A percentile compares a stretch with the other conserved stretches of the same genome.
Evolutionary conservation across 2,888 invertebrate genomes (phyloP).

Genomic region (Athalia circularis): DNA sequence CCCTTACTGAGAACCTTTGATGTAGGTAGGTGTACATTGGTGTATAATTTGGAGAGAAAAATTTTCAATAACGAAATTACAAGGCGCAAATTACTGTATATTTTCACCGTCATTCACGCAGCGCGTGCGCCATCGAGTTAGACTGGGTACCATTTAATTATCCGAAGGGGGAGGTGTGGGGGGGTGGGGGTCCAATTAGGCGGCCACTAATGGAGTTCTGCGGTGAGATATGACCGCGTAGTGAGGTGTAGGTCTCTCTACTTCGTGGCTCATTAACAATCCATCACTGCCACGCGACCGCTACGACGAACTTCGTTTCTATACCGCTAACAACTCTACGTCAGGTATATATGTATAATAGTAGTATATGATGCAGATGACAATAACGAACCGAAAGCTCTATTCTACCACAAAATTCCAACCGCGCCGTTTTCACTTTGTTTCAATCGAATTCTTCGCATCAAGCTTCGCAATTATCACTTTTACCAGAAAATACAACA

Average conservation of each 20-base stretch:
- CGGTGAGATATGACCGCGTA: conserved; percentile 56
- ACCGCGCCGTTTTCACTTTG: no score
- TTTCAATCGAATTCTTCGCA: no score
- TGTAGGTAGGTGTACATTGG: no score
- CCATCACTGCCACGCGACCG: conserved; percentile 57
- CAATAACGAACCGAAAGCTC: not conserved
- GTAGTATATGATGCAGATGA: not conserved
- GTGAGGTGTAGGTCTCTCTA: conserved; percentile 52
- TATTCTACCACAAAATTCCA: not conserved
- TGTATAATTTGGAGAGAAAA: no score
- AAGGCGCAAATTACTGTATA: not conserved
- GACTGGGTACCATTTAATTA: conserved; percentile 58
- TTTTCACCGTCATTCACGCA: not conserved
- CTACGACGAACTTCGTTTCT: not conserved
- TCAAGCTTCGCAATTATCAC: no score
- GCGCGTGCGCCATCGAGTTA: conserved; percentile 47
- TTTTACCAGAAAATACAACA: no score
- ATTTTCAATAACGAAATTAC: no score
- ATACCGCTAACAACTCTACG: not conserved
- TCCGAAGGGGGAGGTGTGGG: no score
- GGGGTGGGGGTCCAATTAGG: conserved; percentile 57
- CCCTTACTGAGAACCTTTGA: no score
- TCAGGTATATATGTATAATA: not conserved
- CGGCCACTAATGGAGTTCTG: conserved; percentile 59
- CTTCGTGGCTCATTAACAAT: conserved; percentile 60